Base-by-base conservation (phyloP, 2,888 invertebrate species). In the Agonopterix arenella region DNA sequence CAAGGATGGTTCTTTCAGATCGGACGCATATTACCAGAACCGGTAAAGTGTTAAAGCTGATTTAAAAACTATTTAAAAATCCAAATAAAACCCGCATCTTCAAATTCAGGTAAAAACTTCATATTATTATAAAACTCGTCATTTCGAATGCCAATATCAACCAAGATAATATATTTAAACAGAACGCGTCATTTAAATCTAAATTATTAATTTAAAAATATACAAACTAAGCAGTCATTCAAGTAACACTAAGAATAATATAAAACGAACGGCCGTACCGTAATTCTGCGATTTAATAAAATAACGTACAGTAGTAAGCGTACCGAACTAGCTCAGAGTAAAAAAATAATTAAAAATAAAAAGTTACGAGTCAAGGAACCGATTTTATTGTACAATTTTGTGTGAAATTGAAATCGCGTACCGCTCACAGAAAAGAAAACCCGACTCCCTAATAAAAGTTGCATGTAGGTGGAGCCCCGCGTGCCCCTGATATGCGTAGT, bases 171-270 rank as follows among this genome's bases (percentile, higher is more conserved):
- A 45, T 49, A 36, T 48, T 38, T 49, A 37, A 53, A 52, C 52
- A 50, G 37, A 50, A 50, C 50, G 43, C 50, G 48, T 78, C 68
- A 67, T 62, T 66, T 67, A 57, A 70, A 73, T 68, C 67, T 76
- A 68, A 72, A 64, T 55, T 51, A 61, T 70, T 52, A 52, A 52
- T 78, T 77, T 80, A 76, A 76, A 76, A 79, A 74, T 78, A 79
- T 88, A 86, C 73, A 80, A 85, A 86, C 88, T 88, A 88, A 83
- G 86, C 88, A 88, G 88, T 88, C 88, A 81, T 85, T 84, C 82
- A 73, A 70, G 72, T 84, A 84, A 84, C 79, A 76, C 83, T 85
- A 84, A 72, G 71, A 75, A 76, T 78, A 73, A 43, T 51, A 47
- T 51, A 51, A 55, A 53, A 63, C 28, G 63, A 61, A 55, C 55